A percentile compares a stretch with the other conserved stretches of the same genome.
These are phyloP conservation scores for Mastigias papua DNA, from an alignment of 30 jellyfish, hydroid and myxozoan genomes.

Conservation along the genomic window DNA sequence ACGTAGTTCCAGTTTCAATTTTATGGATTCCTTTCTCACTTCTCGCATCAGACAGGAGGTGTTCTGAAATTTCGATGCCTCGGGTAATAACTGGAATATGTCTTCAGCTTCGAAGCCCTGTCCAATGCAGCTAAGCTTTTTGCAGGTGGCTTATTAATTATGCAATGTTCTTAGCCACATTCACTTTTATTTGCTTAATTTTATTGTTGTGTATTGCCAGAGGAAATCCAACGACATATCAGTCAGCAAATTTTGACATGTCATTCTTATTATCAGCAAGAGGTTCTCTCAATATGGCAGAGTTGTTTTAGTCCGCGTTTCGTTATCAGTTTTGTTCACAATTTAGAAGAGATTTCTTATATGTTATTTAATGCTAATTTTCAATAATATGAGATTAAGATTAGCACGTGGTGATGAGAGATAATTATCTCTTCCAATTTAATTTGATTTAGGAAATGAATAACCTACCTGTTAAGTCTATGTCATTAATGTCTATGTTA, in stretches of 20 bases:
- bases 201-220: not conserved
- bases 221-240: not conserved
- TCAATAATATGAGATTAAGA: too few species aligned
- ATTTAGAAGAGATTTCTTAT: too few species aligned
- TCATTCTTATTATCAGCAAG: not conserved
- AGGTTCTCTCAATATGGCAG: not conserved
- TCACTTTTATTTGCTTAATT: not conserved
- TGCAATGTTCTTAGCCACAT: not conserved
- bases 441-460: too few species aligned
- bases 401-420: too few species aligned
- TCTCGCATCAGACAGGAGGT: not conserved
- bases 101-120: not conserved
- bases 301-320: too few species aligned
- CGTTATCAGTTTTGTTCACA: too few species aligned
- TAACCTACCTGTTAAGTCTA: too few species aligned
- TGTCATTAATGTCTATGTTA: too few species aligned
- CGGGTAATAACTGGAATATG: not conserved
- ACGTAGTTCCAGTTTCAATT: not conserved
- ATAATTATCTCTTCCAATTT: too few species aligned
- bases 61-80: not conserved
- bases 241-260: too few species aligned
- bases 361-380: too few species aligned
- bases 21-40: not conserved
- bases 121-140: not conserved
- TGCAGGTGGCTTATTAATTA: slow-evolving; percentile 6